Conservation (phyloP, 1,140 invertebrate species). For the Chymomyza costata region DNA sequence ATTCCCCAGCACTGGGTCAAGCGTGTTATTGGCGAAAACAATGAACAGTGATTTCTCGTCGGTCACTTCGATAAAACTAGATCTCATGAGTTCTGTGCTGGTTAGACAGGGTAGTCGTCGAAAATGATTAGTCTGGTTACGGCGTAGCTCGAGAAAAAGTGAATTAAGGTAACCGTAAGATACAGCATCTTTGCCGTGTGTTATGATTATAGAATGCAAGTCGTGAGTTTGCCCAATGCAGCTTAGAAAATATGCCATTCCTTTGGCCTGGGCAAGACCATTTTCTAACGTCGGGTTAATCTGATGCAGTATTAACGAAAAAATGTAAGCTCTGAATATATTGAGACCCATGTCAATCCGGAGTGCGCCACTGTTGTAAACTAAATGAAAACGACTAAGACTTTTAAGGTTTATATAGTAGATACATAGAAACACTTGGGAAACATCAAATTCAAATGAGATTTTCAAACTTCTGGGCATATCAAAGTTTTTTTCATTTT, state of each 20-base stretch:
- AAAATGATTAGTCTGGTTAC: slow-evolving; percentile 31
- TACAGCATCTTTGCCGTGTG: slow-evolving; percentile 26
- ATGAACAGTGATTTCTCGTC: slow-evolving; percentile 36
- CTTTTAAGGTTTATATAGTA: no score
- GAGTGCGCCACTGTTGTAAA: no score
- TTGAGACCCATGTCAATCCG: no score
- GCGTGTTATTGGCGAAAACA: slow-evolving; percentile 38
- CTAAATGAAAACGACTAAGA: no score
- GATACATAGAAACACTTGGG: no score
- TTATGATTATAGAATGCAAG: slow-evolving; percentile 28
- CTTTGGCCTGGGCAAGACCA: slow-evolving; percentile 2
- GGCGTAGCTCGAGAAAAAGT: slow-evolving; percentile 10
- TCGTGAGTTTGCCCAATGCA: slow-evolving; percentile 25
- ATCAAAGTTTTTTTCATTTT: no score
- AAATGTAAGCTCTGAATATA: no score
- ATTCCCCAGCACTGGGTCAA: slow-evolving; percentile 25
- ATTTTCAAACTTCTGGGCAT: no score
- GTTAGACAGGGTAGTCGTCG: slow-evolving; percentile 33
- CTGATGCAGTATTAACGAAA: no score
- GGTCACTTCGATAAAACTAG: slow-evolving; percentile 14
- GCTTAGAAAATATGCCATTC: slow-evolving; percentile 31
- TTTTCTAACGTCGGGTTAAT: no score
- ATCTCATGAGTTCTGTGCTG: slow-evolving; percentile 3
- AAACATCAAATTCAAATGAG: no score
- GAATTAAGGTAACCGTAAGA: slow-evolving; percentile 16